Evolutionary conservation across 1,140 invertebrate species (phyloP).

Genomic region (Hesperophylax magnus): DNA sequence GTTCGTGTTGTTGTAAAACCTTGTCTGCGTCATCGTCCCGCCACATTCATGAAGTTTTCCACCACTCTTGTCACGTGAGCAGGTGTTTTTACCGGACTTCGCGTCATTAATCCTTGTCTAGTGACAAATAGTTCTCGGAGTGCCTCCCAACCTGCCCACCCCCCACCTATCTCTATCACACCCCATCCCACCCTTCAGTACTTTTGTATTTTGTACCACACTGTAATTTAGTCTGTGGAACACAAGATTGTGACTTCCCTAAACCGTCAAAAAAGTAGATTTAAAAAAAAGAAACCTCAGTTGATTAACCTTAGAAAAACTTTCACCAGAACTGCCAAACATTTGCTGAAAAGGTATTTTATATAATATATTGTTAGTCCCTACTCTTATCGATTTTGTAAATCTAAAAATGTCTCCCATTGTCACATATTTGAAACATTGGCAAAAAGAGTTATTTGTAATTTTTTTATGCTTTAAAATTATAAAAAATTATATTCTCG

Average conservation of each 20-base stretch:
- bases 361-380: not conserved
- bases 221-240: too few species aligned
- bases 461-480: too few species aligned
- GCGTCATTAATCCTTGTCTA: conserved; percentile 54
- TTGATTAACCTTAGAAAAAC: too few species aligned
- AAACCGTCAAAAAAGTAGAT: too few species aligned
- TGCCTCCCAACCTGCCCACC: conserved; percentile 4
- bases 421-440: too few species aligned
- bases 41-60: not conserved
- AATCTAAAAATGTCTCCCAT: not conserved
- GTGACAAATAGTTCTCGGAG: conserved; percentile 49
- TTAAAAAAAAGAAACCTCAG: too few species aligned
- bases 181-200: too few species aligned
- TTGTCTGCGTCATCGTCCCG: not conserved
- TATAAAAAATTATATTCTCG: too few species aligned
- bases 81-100: conserved; percentile 53
- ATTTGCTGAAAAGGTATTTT: not conserved
- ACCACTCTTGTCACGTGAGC: conserved; percentile 30
- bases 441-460: too few species aligned
- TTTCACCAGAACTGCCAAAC: too few species aligned
- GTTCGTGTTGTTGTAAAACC: not conserved
- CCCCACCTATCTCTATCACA: conserved; percentile 1
- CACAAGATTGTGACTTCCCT: too few species aligned
- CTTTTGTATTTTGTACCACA: too few species aligned
- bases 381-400: not conserved